Evolutionary conservation across 2,113 vertebrate genomes (phyloP), one percentile per base, ranked within the genome.

Genomic region (Rhegmatorhina hoffmannsi): DNA sequence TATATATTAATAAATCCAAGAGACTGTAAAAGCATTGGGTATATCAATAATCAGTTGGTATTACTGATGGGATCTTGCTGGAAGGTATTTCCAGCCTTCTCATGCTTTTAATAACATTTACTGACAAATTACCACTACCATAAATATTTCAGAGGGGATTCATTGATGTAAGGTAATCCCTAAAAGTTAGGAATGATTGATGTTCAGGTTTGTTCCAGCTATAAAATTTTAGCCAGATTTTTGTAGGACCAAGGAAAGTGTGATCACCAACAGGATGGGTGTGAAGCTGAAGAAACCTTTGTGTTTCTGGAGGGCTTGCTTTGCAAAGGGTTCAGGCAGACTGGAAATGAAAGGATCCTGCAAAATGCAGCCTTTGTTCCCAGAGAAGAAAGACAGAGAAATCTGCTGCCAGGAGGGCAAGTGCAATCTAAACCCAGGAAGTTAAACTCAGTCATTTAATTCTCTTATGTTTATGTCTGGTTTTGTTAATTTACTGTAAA

Each of bases 401-500:
- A 86, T 84, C 60, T 88, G 81, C 72, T 90, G 91, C 76, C 87
- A 90, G 62, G 50, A 90, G 83, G 69, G 62, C 46, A 90, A 85
- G 40, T 67, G 80, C 52, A 70, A 73, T 84, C 85, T 83, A 76
- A 89, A 84, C 10, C 47, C 50, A 87, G 36, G 60, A 83, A 95
- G 84, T 75, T 95, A 92, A 95, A 95, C 20, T 85, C 79, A 64
- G 64, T 19, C 84, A 72, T 93, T 96, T 95, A 94, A 84, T 85
- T 83, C 70, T 96, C 59, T 92, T 84, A 81, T 66, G 88, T 78
- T 94, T 95, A 89, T 95, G 95, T 94, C 94, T 92, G 44, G n/a
- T 92, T 90, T 85, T 94, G 91, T 95, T 90, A 96, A 91, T 91
- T 91, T 94, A 75, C 60, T 75, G 62, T 83, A 78, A 91, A 96